These are phyloP conservation scores for Falco novaeseelandiae DNA, from an alignment of 2,797 vertebrate species.

Conservation along the genomic window DNA sequence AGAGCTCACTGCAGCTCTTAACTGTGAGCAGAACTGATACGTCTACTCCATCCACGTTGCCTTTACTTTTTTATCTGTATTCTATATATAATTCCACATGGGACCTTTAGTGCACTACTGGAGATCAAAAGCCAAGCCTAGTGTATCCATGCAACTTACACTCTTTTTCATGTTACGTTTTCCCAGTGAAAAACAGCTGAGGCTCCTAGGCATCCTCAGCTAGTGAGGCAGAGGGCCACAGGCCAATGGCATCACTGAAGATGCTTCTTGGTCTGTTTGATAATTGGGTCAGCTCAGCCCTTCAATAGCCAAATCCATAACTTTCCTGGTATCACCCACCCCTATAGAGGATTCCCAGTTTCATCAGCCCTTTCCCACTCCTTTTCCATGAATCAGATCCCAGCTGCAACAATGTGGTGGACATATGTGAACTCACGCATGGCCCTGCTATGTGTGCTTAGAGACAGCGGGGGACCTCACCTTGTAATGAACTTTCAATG, in stretches of 20 bases:
- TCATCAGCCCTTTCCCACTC: background rate
- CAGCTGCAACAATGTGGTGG: background rate
- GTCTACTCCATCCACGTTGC: background rate
- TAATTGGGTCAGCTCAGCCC: background rate
- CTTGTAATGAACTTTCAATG: background rate
- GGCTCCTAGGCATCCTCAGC: background rate
- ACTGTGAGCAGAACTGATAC: background rate
- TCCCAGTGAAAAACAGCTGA: background rate
- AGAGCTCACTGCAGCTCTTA: background rate
- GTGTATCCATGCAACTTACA: background rate
- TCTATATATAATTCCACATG: background rate
- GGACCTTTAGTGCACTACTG: background rate
- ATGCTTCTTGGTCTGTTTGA: background rate
- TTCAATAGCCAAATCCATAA: background rate
- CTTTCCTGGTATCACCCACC: background rate
- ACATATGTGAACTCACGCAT: accelerated
- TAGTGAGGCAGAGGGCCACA: background rate
- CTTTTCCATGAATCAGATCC: background rate
- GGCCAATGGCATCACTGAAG: background rate
- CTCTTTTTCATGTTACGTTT: background rate
- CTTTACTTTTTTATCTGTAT: background rate
- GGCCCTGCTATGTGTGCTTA: background rate
- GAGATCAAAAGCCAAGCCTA: background rate
- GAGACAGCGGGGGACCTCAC: background rate
- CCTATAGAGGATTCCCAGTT: background rate